phyloP scores from a whole-genome alignment of 2,797 vertebrate species.

The Rallus crepitans region DNA sequence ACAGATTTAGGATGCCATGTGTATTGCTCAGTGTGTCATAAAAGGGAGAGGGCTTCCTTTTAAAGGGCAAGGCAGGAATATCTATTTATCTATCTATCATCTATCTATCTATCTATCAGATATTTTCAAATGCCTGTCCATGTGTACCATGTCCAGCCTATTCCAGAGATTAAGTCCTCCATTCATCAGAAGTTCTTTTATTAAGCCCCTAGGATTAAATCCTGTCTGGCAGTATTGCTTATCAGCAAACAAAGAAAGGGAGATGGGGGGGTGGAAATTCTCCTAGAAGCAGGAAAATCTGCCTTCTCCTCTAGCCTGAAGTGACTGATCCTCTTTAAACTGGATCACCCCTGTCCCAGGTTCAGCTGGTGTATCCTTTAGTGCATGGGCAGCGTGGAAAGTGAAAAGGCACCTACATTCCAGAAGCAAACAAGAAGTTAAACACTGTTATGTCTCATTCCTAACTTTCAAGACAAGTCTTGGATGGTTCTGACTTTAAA shows the following conservation, averaged over 20 bases:
- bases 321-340: background rate
- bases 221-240: background rate
- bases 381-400: background rate
- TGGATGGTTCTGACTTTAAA: background rate
- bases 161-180: background rate
- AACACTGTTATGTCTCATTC: background rate
- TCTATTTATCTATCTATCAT: background rate
- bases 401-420: background rate
- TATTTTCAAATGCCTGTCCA: background rate
- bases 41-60: background rate
- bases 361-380: background rate
- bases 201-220: background rate
- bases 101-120: background rate
- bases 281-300: background rate
- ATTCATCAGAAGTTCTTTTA: constrained; percentile 13
- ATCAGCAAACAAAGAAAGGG: background rate
- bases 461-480: background rate
- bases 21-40: background rate
- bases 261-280: background rate
- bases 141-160: background rate
- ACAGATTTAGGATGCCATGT: background rate
- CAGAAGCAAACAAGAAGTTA: background rate
- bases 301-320: background rate
- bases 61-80: background rate
- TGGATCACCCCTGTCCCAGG: background rate